Evolutionary conservation across 2,888 invertebrate genomes (phyloP).

Genomic region (Acrobasis consociella): DNA sequence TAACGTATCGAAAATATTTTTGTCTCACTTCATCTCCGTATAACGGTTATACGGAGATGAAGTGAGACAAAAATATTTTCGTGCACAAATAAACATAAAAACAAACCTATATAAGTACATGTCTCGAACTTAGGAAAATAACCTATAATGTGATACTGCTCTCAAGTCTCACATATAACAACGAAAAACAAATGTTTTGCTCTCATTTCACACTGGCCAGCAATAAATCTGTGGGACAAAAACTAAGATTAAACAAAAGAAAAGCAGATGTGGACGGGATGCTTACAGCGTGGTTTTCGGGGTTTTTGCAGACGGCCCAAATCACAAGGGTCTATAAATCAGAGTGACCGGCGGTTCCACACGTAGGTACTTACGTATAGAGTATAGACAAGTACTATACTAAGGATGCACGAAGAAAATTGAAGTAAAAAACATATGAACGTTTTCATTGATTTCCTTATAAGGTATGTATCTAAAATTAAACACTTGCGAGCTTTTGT

Average conservation of each 20-base stretch:
- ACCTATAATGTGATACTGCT: no score
- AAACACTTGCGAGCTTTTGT: no score
- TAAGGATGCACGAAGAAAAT: background rate
- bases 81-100: no score
- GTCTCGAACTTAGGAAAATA: no score
- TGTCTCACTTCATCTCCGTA: no score
- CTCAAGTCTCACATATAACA: background rate
- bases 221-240: constrained; percentile 18
- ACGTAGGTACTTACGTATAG: background rate
- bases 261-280: constrained; percentile 25
- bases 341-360: constrained; percentile 1
- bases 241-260: constrained; percentile 21
- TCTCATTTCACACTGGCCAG: constrained; percentile 9
- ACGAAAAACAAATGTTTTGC: background rate
- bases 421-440: background rate
- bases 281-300: constrained; percentile 47
- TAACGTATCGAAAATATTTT: no score
- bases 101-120: no score
- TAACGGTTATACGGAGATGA: no score
- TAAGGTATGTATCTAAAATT: no score
- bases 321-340: constrained; percentile 20
- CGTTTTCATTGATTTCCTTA: background rate
- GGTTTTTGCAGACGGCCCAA: constrained; percentile 56
- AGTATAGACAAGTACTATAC: background rate
- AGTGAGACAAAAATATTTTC: no score